phyloP scores from a whole-genome alignment of 1,140 invertebrate genomes.

The Saxidomus purpurata region DNA sequence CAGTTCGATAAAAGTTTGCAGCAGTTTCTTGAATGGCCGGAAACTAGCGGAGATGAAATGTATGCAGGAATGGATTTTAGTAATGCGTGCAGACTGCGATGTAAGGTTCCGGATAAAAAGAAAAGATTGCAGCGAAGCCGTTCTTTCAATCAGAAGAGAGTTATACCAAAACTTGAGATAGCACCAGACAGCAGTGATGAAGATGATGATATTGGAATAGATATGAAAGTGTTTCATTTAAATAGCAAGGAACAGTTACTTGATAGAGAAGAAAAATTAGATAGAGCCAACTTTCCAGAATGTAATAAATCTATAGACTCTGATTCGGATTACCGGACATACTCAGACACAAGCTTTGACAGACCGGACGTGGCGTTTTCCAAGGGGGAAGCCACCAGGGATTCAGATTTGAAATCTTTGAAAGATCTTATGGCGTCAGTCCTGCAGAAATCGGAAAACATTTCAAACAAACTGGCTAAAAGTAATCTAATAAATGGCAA shows the following conservation, averaged over 20 bases:
- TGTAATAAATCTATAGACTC: conserved; percentile 44
- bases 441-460: conserved; percentile 48
- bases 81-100: background rate
- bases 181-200: conserved; percentile 24
- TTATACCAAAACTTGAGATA: conserved; percentile 1
- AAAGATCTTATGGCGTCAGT: conserved; percentile 43
- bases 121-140: background rate
- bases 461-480: conserved; percentile 13
- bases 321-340: conserved; percentile 55
- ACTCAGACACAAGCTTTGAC: conserved; percentile 49
- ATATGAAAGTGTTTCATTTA: background rate
- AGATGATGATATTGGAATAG: conserved; percentile 34
- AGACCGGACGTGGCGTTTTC: conserved; percentile 11
- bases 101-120: background rate
- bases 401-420: background rate
- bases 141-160: background rate
- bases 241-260: background rate
- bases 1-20: conserved; percentile 61
- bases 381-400: background rate
- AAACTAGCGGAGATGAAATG: background rate
- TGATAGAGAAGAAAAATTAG: background rate
- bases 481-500: background rate
- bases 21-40: conserved; percentile 57
- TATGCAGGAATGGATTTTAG: background rate
- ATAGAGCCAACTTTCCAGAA: conserved; percentile 26